Evolutionary conservation across 2,113 vertebrate species (phyloP), one percentile per base, ranked within the genome.

Genomic region (Gymnobelideus leadbeateri): DNA sequence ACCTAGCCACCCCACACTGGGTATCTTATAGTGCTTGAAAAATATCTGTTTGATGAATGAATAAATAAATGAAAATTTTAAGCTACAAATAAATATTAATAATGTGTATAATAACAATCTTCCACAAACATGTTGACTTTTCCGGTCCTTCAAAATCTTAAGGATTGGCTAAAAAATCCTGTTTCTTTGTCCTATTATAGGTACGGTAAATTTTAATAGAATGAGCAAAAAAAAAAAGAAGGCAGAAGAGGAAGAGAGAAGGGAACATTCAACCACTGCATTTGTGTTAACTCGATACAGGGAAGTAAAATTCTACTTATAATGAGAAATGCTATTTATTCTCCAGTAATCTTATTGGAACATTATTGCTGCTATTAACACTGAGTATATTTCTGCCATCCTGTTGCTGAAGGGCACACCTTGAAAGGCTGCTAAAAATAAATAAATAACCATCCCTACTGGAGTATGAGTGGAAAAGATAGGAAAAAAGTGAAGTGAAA

Each of bases 301-400:
- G 0, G 51, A 51, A 89, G 37, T 46, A 26, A 90, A 89, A 49
- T 54, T 37, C 89, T 50, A 92, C 55, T 95, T 94, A 14, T 89
- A 93, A 94, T 6, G 28, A 26, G 77, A 55, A 52, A 93, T 94
- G 92, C 37, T 28, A 90, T 94, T 90, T 77, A 92, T 57, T 55
- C 12, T 53, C 37, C 43, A 84, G 19, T 91, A 31, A 12, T 94
- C 12, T 92, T 91, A 89, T 53, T 3, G 91, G 51, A 91, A 92
- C 3, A 91, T 37, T 89, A 92, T n/a, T 51, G 26, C 6, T 93
- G 28, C 57, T 91, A 84, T 91, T 93, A 95, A 89, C 55, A 93
- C 8, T 52, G 21, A 61, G 1, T 92, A 91, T 51, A 89, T 19
- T 55, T 55, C 0, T 26, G 23, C 92, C 46, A 93, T 51, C 90